Conservation (phyloP, 1,140 invertebrate genomes). For the Marisa cornuarietis region DNA sequence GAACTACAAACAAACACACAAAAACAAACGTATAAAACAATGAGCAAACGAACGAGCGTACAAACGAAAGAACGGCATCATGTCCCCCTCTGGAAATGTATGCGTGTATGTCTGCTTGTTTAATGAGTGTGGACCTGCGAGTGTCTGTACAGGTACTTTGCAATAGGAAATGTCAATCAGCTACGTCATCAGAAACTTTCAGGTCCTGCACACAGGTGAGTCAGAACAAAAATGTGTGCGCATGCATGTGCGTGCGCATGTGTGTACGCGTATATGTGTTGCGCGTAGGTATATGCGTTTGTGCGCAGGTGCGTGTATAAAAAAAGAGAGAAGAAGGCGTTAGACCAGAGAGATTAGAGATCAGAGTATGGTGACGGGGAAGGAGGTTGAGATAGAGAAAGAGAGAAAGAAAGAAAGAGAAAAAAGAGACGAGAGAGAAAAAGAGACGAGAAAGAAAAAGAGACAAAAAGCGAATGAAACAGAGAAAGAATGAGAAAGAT, state of each 20-base stretch:
- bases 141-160: no score
- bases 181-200: not conserved
- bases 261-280: not conserved
- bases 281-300: not conserved
- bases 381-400: not conserved
- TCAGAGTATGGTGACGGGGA: no score
- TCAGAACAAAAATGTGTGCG: not conserved
- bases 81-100: no score
- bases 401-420: not conserved
- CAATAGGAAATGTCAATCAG: no score
- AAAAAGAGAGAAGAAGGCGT: conserved; percentile 1
- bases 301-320: not conserved
- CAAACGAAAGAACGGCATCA: no score
- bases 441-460: not conserved
- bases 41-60: no score
- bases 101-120: no score
- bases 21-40: no score
- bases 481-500: not conserved
- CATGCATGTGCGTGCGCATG: not conserved
- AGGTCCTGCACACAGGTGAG: not conserved
- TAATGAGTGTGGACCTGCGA: no score
- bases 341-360: not conserved
- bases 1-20: no score
- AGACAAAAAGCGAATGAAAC: not conserved
- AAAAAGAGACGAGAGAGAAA: not conserved